Evolutionary conservation across 2,113 vertebrate species (phyloP).

Genomic region (Tylochromis polylepis): DNA sequence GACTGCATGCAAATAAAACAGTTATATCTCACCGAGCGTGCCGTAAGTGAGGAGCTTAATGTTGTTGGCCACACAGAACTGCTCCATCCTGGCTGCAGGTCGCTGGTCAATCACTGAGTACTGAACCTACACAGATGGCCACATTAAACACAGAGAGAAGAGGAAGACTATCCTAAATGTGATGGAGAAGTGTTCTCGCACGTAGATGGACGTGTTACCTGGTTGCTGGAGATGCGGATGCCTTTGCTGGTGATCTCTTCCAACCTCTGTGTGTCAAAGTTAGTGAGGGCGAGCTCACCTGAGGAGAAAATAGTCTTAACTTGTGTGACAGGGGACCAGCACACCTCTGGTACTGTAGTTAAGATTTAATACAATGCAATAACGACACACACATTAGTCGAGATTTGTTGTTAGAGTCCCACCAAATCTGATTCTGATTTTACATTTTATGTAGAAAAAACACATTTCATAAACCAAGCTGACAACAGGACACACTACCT

Average conservation of each 20-base stretch:
- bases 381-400: not conserved
- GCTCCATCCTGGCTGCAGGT: conserved; percentile 48
- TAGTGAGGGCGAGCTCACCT: conserved; percentile 57
- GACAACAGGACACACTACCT: no score
- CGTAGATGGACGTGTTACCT: conserved; percentile 7
- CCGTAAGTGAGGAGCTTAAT: conserved; percentile 58
- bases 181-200: not conserved
- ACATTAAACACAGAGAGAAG: not conserved
- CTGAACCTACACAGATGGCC: conserved; percentile 37
- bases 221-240: conserved; percentile 58
- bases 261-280: conserved; percentile 56
- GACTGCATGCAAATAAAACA: not conserved
- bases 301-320: not conserved
- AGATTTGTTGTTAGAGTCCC: not conserved
- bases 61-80: conserved; percentile 47
- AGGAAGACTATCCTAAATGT: not conserved
- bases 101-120: conserved; percentile 55
- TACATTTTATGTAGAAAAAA: no score
- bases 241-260: conserved; percentile 53
- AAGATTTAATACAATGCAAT: not conserved
- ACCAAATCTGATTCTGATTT: no score
- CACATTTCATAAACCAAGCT: no score
- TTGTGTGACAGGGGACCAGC: not conserved
- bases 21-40: conserved; percentile 43
- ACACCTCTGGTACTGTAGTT: not conserved